Percentiles rank a stretch among this genome's conserved stretches.
These are phyloP conservation scores for Anagrus nilaparvatae DNA, from an alignment of 1,140 invertebrate species.

Conservation along the genomic window DNA sequence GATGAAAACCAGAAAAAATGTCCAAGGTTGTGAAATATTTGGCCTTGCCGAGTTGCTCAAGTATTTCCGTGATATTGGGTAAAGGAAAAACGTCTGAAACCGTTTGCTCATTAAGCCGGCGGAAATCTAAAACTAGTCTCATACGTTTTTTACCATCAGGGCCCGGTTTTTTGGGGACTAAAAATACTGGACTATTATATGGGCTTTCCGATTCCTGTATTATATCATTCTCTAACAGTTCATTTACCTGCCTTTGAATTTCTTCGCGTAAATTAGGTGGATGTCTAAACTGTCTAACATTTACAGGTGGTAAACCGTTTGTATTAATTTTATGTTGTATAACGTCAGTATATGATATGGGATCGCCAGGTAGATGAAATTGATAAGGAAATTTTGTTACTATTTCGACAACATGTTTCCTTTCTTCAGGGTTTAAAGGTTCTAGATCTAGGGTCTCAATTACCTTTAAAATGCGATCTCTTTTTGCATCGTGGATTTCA, in stretches of 20 bases:
- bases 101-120: background rate
- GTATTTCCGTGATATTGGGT: background rate
- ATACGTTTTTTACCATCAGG: background rate
- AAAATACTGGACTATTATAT: too few relatives aligned
- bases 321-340: slow-evolving; percentile 1
- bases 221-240: background rate
- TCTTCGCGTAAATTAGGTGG: background rate
- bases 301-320: background rate
- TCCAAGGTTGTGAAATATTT: slow-evolving; percentile 1
- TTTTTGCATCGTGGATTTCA: too few relatives aligned
- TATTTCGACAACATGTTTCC: slow-evolving; percentile 4
- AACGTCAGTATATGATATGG: background rate
- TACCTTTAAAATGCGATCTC: too few relatives aligned
- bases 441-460: background rate
- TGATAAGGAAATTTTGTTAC: background rate
- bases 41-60: too few relatives aligned
- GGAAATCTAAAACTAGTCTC: slow-evolving; percentile 1
- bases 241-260: background rate
- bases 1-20: background rate
- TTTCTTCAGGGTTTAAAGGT: slow-evolving; percentile 1
- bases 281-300: background rate
- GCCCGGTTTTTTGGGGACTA: background rate
- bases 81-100: background rate
- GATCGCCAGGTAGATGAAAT: slow-evolving; percentile 6
- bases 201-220: too few relatives aligned